Evolutionary conservation across 2,888 invertebrate genomes (phyloP), one percentile per base, ranked within the genome.

Genomic region (Tachina lurida): DNA sequence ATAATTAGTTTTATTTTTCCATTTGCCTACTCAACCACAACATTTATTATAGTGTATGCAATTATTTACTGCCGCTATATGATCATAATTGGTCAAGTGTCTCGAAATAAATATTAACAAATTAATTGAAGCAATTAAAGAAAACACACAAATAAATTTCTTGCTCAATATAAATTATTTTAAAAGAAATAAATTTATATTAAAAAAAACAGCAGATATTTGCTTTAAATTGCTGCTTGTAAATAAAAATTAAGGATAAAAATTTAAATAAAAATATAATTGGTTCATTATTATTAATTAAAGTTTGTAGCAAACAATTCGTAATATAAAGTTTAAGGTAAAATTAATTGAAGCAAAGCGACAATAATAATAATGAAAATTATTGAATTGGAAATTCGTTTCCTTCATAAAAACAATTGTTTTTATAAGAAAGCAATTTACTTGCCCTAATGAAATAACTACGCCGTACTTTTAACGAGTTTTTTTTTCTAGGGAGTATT

Each of bases 131-230:
- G 41, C 68, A 77, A 41, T 49, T 19, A 60, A 60, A 15, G 22
- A 79, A 62, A 54, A n/a, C 13, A 67, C 49, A 62, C 19, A 74
- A 62, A 62, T 74, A 17, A 49, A 74, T 49, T 62, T 49, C 10
- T 41, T 39, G 39, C 39, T 60, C 10, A 13, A 49, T n/a, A 62
- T 39, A 49, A 73, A 39, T 60, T 47, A 9, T 15, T 31, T 8
- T 17, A 39, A 62, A 31, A n/a, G n/a, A 58, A 58, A 58, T 43
- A 13, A 45, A 39, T 10, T 47, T 58, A 63, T 60, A 45, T 39
- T 58, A 47, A 63, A 17, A n/a, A 74, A 17, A 63, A 54, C 19
- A 56, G 22, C 47, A 70, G 22, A 70, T 58, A 73, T 60, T 43
- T 13, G 31, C 9, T 47, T n/a, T 17, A 58, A 74, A 41, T 19